phyloP scores from a whole-genome alignment of 1,140 invertebrate genomes.

The Harlomillsia oculata region DNA sequence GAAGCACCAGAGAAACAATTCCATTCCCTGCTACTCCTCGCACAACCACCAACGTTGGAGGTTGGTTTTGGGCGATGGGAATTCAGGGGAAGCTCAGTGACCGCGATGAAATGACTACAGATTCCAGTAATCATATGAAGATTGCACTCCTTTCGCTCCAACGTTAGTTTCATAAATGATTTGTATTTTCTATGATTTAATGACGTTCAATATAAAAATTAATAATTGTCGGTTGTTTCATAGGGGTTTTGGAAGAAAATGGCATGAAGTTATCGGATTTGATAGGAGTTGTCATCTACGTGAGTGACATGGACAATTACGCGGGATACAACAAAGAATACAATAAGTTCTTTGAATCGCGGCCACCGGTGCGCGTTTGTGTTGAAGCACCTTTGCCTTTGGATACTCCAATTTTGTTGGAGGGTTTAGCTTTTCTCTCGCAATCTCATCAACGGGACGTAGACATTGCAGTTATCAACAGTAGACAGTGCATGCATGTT shows the following conservation, averaged over 20 bases:
- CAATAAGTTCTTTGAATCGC: constrained; percentile 52
- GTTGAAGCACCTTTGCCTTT: constrained; percentile 65
- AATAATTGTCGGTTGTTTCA: constrained; percentile 9
- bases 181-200: constrained; percentile 38
- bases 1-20: constrained; percentile 13
- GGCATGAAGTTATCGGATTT: constrained; percentile 51
- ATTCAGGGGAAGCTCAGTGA: constrained; percentile 51
- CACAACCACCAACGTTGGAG: constrained; percentile 48
- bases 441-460: constrained; percentile 10
- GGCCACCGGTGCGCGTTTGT: constrained; percentile 75
- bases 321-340: constrained; percentile 66
- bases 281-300: constrained; percentile 68
- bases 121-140: constrained; percentile 46
- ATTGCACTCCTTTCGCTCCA: constrained; percentile 62
- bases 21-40: constrained; percentile 23
- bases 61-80: constrained; percentile 72
- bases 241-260: constrained; percentile 36
- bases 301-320: constrained; percentile 71
- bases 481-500: constrained; percentile 71
- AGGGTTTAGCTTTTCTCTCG: constrained; percentile 59
- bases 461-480: constrained; percentile 17
- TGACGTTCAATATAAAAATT: constrained; percentile 43
- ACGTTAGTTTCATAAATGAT: constrained; percentile 53
- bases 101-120: constrained; percentile 37
- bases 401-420: constrained; percentile 63